Conservation (phyloP, 2,797 vertebrate species). For the Protonibea diacanthus region DNA sequence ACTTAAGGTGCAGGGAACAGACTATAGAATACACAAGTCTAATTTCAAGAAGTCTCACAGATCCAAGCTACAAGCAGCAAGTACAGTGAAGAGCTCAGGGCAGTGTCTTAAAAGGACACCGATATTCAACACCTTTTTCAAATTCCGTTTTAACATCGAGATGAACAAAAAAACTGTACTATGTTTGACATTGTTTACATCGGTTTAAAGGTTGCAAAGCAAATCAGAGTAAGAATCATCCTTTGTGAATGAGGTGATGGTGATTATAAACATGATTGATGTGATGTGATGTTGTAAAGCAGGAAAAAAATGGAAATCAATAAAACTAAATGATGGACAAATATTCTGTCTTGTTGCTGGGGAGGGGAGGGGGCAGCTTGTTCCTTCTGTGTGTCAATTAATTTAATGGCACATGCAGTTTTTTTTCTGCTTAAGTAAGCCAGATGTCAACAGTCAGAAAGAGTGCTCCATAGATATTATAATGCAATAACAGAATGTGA, state of each 20-base stretch:
- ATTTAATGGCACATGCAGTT: constrained; percentile 64
- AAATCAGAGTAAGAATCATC: constrained; percentile 87
- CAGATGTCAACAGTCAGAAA: constrained; percentile 47
- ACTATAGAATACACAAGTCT: constrained; percentile 13
- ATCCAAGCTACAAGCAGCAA: constrained; percentile 47
- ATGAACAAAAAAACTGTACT: constrained; percentile 20
- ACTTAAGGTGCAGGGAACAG: neutral
- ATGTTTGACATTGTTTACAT: constrained; percentile 34
- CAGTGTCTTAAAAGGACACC: constrained; percentile 17
- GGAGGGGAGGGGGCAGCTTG: constrained; percentile 23
- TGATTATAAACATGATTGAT: constrained; percentile 57
- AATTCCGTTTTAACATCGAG: constrained; percentile 30
- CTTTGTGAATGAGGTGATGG: constrained; percentile 50
- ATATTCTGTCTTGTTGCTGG: constrained; percentile 24
- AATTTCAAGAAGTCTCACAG: constrained; percentile 58
- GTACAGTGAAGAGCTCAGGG: constrained; percentile 39
- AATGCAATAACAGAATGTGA: constrained; percentile 50
- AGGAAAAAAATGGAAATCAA: constrained; percentile 24
- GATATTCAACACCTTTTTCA: constrained; percentile 34
- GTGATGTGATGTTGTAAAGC: constrained; percentile 27
- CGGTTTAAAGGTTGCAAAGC: constrained; percentile 78
- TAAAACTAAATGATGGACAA: constrained; percentile 30
- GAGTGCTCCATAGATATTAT: constrained; percentile 39
- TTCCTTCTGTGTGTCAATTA: constrained; percentile 27
- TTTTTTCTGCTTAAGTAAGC: constrained; percentile 53